Percentiles rank a stretch among this genome's conserved stretches.
Evolutionary conservation across 2,888 invertebrate species (phyloP).

Genomic region (Pseudococcus longispinus): DNA sequence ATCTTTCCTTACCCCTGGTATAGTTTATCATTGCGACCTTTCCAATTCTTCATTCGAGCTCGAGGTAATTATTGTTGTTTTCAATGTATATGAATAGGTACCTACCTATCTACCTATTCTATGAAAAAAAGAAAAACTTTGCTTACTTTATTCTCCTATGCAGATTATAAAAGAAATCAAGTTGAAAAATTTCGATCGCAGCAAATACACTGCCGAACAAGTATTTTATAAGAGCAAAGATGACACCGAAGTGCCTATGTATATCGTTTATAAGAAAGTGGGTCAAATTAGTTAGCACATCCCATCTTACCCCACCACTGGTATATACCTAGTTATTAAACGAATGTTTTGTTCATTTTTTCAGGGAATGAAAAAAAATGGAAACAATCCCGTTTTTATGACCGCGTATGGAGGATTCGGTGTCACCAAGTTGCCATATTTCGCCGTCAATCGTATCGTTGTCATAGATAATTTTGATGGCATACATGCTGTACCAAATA

Average conservation of each 20-base stretch:
- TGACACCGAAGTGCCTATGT: slow-evolving; percentile 94
- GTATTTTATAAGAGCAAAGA: slow-evolving; percentile 92
- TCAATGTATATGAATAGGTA: background rate
- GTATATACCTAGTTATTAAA: too few species aligned
- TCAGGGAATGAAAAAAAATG: slow-evolving; percentile 72
- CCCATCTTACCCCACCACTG: too few species aligned
- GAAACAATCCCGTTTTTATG: slow-evolving; percentile 79
- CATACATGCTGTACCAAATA: slow-evolving; percentile 89
- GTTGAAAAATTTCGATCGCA: slow-evolving; percentile 81
- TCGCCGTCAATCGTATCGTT: slow-evolving; percentile 84
- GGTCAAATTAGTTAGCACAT: slow-evolving; percentile 57
- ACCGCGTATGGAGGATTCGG: slow-evolving; percentile 99
- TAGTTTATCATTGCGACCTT: slow-evolving; percentile 74
- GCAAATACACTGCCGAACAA: slow-evolving; percentile 83
- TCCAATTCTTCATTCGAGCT: slow-evolving; percentile 70
- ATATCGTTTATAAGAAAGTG: slow-evolving; percentile 83
- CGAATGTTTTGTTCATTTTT: slow-evolving; percentile 46
- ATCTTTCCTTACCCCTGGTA: slow-evolving; percentile 89
- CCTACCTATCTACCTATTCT: too few species aligned
- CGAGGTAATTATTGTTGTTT: slow-evolving; percentile 65
- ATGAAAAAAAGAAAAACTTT: too few species aligned
- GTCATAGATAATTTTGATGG: slow-evolving; percentile 91
- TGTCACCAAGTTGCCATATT: slow-evolving; percentile 86
- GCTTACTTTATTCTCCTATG: slow-evolving; percentile 50
- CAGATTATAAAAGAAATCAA: slow-evolving; percentile 85